A percentile compares a stretch with the other conserved stretches of the same genome.
phyloP scores from a whole-genome alignment of 2,888 invertebrate genomes.

The Ochropacha duplaris region DNA sequence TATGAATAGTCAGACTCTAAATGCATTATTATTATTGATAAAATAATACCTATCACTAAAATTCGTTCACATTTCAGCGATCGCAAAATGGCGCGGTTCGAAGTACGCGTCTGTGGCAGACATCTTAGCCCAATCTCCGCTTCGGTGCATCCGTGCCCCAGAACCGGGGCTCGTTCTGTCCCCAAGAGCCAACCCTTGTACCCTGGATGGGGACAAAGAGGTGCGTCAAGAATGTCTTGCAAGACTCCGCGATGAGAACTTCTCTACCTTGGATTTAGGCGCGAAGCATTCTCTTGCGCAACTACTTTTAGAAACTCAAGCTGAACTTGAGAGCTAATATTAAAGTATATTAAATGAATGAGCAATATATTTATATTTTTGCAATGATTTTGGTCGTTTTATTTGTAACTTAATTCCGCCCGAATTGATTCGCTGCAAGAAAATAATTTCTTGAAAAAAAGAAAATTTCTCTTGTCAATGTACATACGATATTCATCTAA shows the following conservation, averaged over 20 bases:
- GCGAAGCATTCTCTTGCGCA: constrained; percentile 82
- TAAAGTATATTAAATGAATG: background rate
- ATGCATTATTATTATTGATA: too few relatives aligned
- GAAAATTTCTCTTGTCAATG: too few relatives aligned
- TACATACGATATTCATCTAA: too few relatives aligned
- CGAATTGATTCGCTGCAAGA: too few relatives aligned
- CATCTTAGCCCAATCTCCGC: constrained; percentile 75
- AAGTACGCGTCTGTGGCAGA: constrained; percentile 18
- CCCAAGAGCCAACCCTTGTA: constrained; percentile 34
- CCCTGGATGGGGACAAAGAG: constrained; percentile 6
- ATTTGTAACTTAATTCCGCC: background rate
- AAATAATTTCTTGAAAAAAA: too few relatives aligned
- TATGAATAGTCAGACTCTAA: too few relatives aligned
- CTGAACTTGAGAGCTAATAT: constrained; percentile 7
- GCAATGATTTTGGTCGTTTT: background rate
- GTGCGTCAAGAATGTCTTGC: constrained; percentile 24
- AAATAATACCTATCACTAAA: too few relatives aligned
- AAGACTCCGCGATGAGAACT: constrained; percentile 24
- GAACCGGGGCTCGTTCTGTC: constrained; percentile 86
- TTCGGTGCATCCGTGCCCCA: constrained; percentile 90
- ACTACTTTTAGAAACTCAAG: constrained; percentile 71
- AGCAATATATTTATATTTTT: background rate
- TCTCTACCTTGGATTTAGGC: constrained; percentile 56
- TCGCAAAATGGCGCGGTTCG: constrained; percentile 27
- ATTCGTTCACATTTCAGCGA: constrained; percentile 28